Percentiles rank a stretch among this genome's conserved stretches.
phyloP scores from a whole-genome alignment of 1,140 invertebrate genomes.

The Nixonia krombeini region DNA sequence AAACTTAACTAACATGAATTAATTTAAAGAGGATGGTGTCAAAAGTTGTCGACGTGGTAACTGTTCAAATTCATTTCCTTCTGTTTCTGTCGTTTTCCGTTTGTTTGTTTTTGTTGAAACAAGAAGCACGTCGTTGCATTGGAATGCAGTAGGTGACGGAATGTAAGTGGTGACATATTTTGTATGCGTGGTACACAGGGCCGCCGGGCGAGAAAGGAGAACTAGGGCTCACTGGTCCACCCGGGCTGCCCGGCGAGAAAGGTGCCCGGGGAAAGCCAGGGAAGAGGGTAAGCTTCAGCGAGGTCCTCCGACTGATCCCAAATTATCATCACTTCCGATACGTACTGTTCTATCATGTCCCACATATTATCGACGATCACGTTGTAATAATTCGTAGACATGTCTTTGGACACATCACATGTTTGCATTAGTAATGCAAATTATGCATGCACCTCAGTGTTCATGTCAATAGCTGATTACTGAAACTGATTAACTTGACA shows the following conservation, averaged over 20 bases:
- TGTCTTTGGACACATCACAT: no score
- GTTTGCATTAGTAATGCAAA: no score
- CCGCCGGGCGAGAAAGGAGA: constrained; percentile 85
- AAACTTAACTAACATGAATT: no score
- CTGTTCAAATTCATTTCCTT: no score
- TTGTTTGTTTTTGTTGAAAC: constrained; percentile 16
- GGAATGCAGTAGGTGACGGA: constrained; percentile 26
- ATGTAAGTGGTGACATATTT: constrained; percentile 45
- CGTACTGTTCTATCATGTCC: background rate
- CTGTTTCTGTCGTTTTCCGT: constrained; percentile 12
- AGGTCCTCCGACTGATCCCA: constrained; percentile 62
- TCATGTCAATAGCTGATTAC: no score
- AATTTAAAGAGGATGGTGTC: constrained; percentile 41
- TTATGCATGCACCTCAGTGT: no score
- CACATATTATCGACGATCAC: constrained; percentile 8
- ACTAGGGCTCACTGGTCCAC: constrained; percentile 79
- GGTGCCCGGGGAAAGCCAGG: constrained; percentile 86
- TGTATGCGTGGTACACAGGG: constrained; percentile 71
- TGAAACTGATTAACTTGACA: no score
- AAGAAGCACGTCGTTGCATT: constrained; percentile 22
- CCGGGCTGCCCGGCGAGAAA: constrained; percentile 81
- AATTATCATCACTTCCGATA: constrained; percentile 5
- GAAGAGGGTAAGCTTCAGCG: constrained; percentile 83
- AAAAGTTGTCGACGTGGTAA: background rate
- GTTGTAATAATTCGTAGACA: no score